phyloP scores from a whole-genome alignment of 2,888 invertebrate species.

The Rhaphigaster nebulosa region DNA sequence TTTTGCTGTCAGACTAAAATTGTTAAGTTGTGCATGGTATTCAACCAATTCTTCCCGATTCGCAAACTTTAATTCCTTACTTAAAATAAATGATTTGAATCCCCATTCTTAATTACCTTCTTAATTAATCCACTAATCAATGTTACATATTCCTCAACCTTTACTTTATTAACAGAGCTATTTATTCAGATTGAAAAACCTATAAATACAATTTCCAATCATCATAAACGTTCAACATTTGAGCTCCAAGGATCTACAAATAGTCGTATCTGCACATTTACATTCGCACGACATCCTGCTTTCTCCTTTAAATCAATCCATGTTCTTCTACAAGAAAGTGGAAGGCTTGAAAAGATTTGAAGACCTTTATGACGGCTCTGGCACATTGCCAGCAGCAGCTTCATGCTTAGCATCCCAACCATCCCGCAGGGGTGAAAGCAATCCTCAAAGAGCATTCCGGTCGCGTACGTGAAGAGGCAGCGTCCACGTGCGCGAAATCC shows the following conservation, averaged over 20 bases:
- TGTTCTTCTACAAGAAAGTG: slow-evolving; percentile 6
- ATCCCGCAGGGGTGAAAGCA: not conserved
- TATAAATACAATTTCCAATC: not conserved
- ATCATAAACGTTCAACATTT: not conserved
- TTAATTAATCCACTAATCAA: too few species aligned
- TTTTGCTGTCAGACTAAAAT: too few species aligned
- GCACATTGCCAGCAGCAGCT: not conserved
- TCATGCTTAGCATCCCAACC: not conserved
- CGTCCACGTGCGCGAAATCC: slow-evolving; percentile 21
- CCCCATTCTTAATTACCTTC: too few species aligned
- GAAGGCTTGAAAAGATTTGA: not conserved
- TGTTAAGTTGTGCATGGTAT: too few species aligned
- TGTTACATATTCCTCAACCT: too few species aligned
- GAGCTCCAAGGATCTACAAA: not conserved
- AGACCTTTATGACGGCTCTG: not conserved
- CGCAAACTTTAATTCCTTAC: too few species aligned
- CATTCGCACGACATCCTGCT: not conserved
- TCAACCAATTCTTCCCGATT: too few species aligned
- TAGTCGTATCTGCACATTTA: not conserved
- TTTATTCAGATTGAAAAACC: too few species aligned
- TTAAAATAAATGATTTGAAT: too few species aligned
- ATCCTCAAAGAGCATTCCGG: not conserved
- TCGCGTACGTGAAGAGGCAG: not conserved
- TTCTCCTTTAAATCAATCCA: slow-evolving; percentile 21
- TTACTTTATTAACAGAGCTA: too few species aligned